Base-by-base conservation (phyloP, 2,888 invertebrate genomes). In the Fragum fragum region DNA sequence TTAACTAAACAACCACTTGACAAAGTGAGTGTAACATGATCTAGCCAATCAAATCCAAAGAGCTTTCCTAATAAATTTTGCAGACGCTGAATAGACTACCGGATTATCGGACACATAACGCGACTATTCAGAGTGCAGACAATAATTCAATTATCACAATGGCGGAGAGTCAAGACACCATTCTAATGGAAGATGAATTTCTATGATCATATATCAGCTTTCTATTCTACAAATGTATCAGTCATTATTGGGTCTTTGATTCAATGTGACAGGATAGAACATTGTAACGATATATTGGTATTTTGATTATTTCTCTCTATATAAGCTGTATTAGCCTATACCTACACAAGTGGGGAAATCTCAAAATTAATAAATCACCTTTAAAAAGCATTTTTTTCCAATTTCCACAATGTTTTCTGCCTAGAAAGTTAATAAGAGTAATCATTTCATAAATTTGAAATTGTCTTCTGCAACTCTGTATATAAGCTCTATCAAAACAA, bases 141-240 rank as follows among this genome's bases (percentile, higher is more conserved):
- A 66, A 57, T 57, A 26, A 39, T 21, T 66, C 66, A 23, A 18
- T 36, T 42, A 36, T 66, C 42, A 11, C 42, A 66, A 66, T 66
- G 66, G 66, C n/a, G 23, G 16, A 66, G 14, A 66, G 66, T 11
- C 21, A 39, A 66, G 66, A 39, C 36, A 66, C 21, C 18, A 61
- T 57, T 57, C 23, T 26, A 28, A 57, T 23, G 21, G 21, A 57
- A 28, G 57, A 57, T 57, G 57, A 28, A 57, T 57, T 47, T 47
- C n/a, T 66, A 21, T 53, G 36, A 29, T 53, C 53, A 55, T 74
- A 74, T 1, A 74, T 74, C 74, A 74, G 61, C 66, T 52, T 28
- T 66, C 74, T 32, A 66, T 74, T 68, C 53, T 26, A 36, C 26
- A 68, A 74, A 74, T 66, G 74, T 66, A 29, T 66, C 74, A 55